Percentiles rank a stretch among this genome's conserved stretches.
Conservation (phyloP, 2,113 vertebrate genomes). For the Muntiacus muntjak region DNA sequence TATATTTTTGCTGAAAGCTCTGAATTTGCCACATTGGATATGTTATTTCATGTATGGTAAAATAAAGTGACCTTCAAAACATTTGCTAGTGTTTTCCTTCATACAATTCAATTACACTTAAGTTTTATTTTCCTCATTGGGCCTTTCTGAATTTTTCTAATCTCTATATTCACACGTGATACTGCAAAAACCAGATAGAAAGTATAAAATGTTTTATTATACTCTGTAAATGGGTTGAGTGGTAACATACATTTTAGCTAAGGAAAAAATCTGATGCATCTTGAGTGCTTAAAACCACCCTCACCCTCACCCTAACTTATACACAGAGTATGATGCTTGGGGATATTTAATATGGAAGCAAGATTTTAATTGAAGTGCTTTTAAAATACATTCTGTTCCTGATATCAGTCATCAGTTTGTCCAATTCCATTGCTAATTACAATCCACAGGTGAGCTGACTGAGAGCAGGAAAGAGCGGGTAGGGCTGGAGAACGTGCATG, state of each 20-base stretch:
- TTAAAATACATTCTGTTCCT: background rate
- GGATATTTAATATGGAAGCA: background rate
- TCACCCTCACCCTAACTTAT: background rate
- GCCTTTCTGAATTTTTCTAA: background rate
- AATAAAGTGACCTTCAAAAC: background rate
- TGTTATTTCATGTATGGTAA: background rate
- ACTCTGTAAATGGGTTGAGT: background rate
- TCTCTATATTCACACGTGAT: background rate
- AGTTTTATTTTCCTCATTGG: background rate
- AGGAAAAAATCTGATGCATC: background rate
- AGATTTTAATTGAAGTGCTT: background rate
- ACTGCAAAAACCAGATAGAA: background rate
- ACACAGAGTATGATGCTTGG: background rate
- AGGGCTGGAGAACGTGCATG: rapidly evolving
- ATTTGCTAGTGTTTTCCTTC: background rate
- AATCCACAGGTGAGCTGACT: background rate
- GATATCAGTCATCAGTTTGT: background rate
- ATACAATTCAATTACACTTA: background rate
- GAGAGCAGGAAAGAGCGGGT: background rate
- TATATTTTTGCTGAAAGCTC: background rate
- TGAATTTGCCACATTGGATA: background rate
- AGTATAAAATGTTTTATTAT: background rate
- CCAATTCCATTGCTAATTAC: background rate
- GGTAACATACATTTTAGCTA: background rate
- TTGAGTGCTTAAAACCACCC: background rate